Evolutionary conservation across 1,140 invertebrate species (phyloP).

Genomic region (Tetranychus cinnabarinus): DNA sequence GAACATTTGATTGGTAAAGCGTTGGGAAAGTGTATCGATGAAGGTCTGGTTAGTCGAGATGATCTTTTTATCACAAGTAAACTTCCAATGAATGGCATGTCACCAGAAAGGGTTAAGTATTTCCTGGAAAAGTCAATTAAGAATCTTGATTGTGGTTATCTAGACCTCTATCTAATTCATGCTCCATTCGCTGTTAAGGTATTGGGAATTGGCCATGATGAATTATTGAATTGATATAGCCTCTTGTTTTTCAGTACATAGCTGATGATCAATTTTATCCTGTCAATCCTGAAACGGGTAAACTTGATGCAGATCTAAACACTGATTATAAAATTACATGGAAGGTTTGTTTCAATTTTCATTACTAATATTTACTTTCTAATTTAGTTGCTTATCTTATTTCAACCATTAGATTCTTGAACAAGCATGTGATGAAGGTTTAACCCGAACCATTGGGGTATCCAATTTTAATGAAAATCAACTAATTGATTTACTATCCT

Average conservation of each 20-base stretch:
- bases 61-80: conserved; percentile 47
- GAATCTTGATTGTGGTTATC: conserved; percentile 22
- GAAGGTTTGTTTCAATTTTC: conserved; percentile 18
- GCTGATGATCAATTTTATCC: conserved; percentile 23
- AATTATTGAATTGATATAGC: not conserved
- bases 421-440: conserved; percentile 38
- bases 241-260: conserved; percentile 21
- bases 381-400: too few species aligned
- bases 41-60: conserved; percentile 35
- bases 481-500: conserved; percentile 33
- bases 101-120: conserved; percentile 25
- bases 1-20: conserved; percentile 30
- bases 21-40: not conserved
- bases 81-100: conserved; percentile 30
- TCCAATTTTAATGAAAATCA: conserved; percentile 75
- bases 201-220: conserved; percentile 28
- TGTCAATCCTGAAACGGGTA: not conserved
- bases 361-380: too few species aligned
- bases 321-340: conserved; percentile 73
- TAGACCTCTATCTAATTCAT: conserved; percentile 12
- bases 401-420: conserved; percentile 31
- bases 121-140: conserved; percentile 35
- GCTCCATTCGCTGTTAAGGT: conserved; percentile 6
- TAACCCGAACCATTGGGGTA: conserved; percentile 51
- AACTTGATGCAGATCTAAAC: conserved; percentile 13